phyloP scores from a whole-genome alignment of 2,888 invertebrate genomes.

The Agrypnus murinus region DNA sequence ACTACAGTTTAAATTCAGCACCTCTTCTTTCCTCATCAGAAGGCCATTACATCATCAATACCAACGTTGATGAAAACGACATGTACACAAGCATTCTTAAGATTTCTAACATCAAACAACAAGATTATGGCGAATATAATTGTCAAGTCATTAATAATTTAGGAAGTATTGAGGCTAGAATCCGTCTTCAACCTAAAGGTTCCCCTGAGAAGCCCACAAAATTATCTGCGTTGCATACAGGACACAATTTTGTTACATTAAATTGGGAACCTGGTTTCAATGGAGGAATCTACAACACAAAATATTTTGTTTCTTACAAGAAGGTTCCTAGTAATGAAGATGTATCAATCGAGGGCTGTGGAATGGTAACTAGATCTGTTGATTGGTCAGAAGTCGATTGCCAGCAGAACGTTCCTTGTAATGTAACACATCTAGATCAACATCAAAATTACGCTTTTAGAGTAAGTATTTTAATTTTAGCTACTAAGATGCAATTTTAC shows the following conservation, averaged over 20 bases:
- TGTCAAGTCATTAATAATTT: slow-evolving; percentile 90
- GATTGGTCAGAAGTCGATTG: slow-evolving; percentile 92
- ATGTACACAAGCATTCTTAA: slow-evolving; percentile 86
- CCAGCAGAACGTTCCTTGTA: slow-evolving; percentile 89
- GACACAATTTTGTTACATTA: slow-evolving; percentile 86
- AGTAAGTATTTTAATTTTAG: slow-evolving; percentile 71
- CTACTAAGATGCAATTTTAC: not conserved
- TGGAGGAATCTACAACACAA: slow-evolving; percentile 90
- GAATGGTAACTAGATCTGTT: slow-evolving; percentile 74
- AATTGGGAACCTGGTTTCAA: slow-evolving; percentile 94
- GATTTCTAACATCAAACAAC: slow-evolving; percentile 83
- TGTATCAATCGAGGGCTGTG: slow-evolving; percentile 77
- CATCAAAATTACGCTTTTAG: slow-evolving; percentile 91
- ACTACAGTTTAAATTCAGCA: slow-evolving; percentile 83
- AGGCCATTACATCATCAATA: slow-evolving; percentile 89
- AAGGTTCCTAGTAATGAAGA: slow-evolving; percentile 79
- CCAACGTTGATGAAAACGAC: slow-evolving; percentile 88
- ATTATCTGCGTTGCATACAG: slow-evolving; percentile 82
- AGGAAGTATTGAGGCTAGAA: slow-evolving; percentile 84
- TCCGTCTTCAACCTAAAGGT: slow-evolving; percentile 89
- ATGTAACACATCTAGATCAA: slow-evolving; percentile 88
- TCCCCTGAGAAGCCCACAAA: slow-evolving; percentile 89
- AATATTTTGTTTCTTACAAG: slow-evolving; percentile 89
- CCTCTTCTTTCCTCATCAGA: slow-evolving; percentile 86
- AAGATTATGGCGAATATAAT: slow-evolving; percentile 93